Conservation (phyloP, 2,888 invertebrate genomes). For the Malthinus flaveolus region DNA sequence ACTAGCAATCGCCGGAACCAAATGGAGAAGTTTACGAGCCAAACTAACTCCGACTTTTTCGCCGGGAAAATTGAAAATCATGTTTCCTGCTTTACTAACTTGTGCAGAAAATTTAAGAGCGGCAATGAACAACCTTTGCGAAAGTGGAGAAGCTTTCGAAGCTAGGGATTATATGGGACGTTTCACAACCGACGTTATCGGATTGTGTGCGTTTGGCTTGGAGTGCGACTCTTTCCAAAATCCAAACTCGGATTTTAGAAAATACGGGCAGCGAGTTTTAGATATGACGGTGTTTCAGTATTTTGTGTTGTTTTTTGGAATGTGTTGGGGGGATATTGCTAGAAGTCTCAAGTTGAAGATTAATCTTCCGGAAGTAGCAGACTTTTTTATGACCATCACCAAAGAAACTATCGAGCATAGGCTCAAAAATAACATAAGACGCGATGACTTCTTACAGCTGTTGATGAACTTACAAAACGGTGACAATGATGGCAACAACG, state of each 20-base stretch:
- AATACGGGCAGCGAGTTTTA: constrained; percentile 32
- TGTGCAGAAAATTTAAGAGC: constrained; percentile 58
- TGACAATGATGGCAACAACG: background rate
- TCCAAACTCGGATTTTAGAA: constrained; percentile 56
- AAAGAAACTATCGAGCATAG: constrained; percentile 54
- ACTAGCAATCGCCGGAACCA: constrained; percentile 57
- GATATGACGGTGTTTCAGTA: constrained; percentile 13
- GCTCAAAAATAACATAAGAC: constrained; percentile 52
- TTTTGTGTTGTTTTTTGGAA: constrained; percentile 12
- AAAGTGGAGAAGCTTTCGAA: constrained; percentile 42
- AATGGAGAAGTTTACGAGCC: constrained; percentile 63
- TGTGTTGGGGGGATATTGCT: constrained; percentile 34
- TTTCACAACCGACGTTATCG: constrained; percentile 63
- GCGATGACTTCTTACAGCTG: constrained; percentile 61
- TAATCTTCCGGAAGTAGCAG: constrained; percentile 34
- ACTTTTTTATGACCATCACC: constrained; percentile 55
- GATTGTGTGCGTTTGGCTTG: constrained; percentile 63
- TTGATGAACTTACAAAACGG: constrained; percentile 55
- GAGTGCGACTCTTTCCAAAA: constrained; percentile 60
- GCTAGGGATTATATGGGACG: constrained; percentile 58
- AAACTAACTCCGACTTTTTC: constrained; percentile 62
- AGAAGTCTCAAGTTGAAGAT: constrained; percentile 33
- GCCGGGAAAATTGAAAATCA: constrained; percentile 61
- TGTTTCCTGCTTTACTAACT: constrained; percentile 63
- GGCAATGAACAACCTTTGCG: constrained; percentile 50